Conservation (phyloP, 2,888 invertebrate species). For the Torymus aiolomorphi region DNA sequence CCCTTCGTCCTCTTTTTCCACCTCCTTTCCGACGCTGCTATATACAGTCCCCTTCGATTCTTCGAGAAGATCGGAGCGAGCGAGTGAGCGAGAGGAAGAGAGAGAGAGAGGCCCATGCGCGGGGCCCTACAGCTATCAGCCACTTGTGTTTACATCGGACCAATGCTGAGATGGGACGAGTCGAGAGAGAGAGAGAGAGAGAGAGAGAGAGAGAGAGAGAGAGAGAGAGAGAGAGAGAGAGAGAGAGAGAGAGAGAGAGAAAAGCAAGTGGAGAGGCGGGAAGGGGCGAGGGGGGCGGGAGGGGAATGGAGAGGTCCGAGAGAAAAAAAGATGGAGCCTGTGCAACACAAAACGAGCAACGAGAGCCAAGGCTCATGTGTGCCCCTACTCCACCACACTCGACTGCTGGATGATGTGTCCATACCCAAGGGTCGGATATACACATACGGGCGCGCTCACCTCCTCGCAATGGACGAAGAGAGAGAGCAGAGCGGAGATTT, state of each 20-base stretch:
- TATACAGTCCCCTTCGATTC: conserved; percentile 27
- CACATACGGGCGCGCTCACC: neutral
- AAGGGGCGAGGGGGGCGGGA: neutral
- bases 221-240: too few species aligned
- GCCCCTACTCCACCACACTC: conserved; percentile 40
- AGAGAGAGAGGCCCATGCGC: too few species aligned
- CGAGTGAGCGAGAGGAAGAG: too few species aligned
- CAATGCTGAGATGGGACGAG: too few species aligned
- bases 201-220: conserved; percentile 5
- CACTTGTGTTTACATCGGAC: conserved; percentile 66
- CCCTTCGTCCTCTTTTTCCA: conserved; percentile 33
- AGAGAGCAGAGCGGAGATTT: conserved; percentile 62
- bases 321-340: conserved; percentile 8
- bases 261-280: too few species aligned
- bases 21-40: conserved; percentile 20
- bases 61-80: neutral
- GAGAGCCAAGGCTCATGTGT: conserved; percentile 60
- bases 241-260: conserved; percentile 5
- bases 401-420: conserved; percentile 19
- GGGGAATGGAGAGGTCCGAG: conserved; percentile 6
- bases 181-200: neutral
- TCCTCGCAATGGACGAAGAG: neutral
- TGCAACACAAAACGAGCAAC: conserved; percentile 62
- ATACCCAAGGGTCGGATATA: neutral
- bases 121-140: conserved; percentile 70